phyloP scores from a whole-genome alignment of 2,797 vertebrate species.

The Rhynchotus rufescens region DNA sequence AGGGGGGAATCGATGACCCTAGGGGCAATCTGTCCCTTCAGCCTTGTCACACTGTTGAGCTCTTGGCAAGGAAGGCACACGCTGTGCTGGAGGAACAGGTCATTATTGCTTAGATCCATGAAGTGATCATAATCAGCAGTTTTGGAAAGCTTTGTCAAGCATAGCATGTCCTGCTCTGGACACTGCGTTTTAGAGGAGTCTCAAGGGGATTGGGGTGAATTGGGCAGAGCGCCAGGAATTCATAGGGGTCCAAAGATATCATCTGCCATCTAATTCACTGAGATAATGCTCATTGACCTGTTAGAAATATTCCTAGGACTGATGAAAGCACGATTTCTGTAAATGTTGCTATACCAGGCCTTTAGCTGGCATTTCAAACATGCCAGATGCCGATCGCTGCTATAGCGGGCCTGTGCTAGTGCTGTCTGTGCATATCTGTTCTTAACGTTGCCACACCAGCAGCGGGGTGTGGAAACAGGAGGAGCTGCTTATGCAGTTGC shows the following conservation, averaged over 20 bases:
- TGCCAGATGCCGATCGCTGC: not conserved
- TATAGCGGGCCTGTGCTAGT: not conserved
- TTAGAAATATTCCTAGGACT: not conserved
- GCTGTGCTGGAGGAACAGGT: not conserved
- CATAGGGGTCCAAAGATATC: not conserved
- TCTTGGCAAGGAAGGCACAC: not conserved
- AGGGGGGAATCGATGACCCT: not conserved
- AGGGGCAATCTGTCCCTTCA: not conserved
- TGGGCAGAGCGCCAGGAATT: not conserved
- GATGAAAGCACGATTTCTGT: not conserved
- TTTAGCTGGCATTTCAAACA: not conserved
- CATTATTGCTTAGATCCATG: not conserved
- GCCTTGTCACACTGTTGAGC: accelerated
- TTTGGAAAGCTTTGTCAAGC: not conserved
- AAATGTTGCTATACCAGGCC: not conserved
- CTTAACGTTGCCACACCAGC: not conserved
- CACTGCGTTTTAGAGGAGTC: not conserved
- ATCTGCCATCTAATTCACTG: not conserved
- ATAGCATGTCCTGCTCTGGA: not conserved
- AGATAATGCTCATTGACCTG: not conserved
- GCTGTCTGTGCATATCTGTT: not conserved
- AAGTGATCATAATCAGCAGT: not conserved
- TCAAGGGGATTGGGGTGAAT: accelerated
- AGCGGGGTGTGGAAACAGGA: not conserved
- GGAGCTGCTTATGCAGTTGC: not conserved